Evolutionary conservation across 2,888 invertebrate species (phyloP), one percentile per base, ranked within the genome.

Genomic region (Xestia xanthographa): DNA sequence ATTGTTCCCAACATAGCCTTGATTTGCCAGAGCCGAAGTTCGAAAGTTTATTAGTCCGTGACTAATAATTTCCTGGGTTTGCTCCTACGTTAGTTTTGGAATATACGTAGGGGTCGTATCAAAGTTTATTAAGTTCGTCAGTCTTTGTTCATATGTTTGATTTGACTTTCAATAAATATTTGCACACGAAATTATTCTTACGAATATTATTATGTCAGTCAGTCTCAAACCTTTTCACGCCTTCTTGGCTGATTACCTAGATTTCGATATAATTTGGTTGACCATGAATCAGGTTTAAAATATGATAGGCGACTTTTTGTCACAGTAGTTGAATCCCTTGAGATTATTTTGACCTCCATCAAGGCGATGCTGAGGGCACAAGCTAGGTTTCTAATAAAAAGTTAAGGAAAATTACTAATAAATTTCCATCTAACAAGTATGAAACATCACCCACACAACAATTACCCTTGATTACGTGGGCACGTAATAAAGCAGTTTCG

Each of bases 401-500:
- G 4, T 11, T 26, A 41, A 17, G 0, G 29, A 43, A 29, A 69
- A 56, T 34, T 17, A n/a, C 17, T 26, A 34, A 22, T 11, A 60
- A 5, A 60, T n/a, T 80, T 48, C 17, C 5, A 65, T 26, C 26
- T 20, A 22, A 56, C 1, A 34, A 43, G 20, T 50, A 11, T 2
- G 1, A 2, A 56, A 56, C 17, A 9, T 4, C 53, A 68, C 60
- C 58, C 68, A 83, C 79, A 66, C 20, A 75, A 53, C 41, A 41
- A 26, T 26, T 48, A 78, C 60, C 26, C 45, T 53, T 45, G 5
- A 65, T 66, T 5, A 53, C n/a, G 22, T 14, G 9, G 1, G 17
- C 38, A n/a, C 14, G 0, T 12, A 11, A 20, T 34, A 38, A 53
- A 66, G 34, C 45, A 69, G 53, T 29, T 53, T 83, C 48, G 20